phyloP scores from a whole-genome alignment of 2,888 invertebrate genomes.

The Schizotus pectinicornis region DNA sequence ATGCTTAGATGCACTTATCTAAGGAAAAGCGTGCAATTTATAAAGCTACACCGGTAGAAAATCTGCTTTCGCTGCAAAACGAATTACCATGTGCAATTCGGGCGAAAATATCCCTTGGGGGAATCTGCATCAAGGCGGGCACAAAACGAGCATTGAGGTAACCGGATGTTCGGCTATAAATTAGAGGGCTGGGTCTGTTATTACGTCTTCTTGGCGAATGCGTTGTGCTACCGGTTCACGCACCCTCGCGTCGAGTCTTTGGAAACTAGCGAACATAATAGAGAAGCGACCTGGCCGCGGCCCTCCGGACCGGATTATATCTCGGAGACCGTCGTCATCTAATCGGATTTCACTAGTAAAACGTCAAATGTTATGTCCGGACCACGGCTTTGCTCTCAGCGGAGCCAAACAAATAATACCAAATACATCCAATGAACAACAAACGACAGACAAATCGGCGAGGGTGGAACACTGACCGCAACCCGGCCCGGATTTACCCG shows the following conservation, averaged over 20 bases:
- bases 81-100: conserved; percentile 39
- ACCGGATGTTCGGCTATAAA: conserved; percentile 49
- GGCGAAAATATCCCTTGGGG: conserved; percentile 43
- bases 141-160: conserved; percentile 43
- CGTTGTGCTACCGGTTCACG: conserved; percentile 10
- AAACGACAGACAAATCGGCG: neutral
- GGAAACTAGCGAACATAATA: conserved; percentile 17
- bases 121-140: conserved; percentile 28
- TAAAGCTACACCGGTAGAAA: conserved; percentile 37
- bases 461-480: neutral
- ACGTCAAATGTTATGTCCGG: conserved; percentile 35
- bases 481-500: neutral
- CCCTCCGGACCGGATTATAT: conserved; percentile 18
- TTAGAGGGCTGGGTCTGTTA: conserved; percentile 45
- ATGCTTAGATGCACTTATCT: neutral
- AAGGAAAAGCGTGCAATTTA: conserved; percentile 19
- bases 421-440: neutral
- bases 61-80: conserved; percentile 38
- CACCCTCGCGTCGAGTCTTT: conserved; percentile 16
- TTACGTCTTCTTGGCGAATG: conserved; percentile 43
- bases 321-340: conserved; percentile 26
- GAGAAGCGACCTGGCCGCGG: conserved; percentile 13
- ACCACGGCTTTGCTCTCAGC: no score
- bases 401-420: neutral
- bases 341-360: conserved; percentile 37